Percentiles rank a stretch among this genome's conserved stretches.
phyloP scores from a whole-genome alignment of 2,888 invertebrate genomes.

The Oscheius sp. region DNA sequence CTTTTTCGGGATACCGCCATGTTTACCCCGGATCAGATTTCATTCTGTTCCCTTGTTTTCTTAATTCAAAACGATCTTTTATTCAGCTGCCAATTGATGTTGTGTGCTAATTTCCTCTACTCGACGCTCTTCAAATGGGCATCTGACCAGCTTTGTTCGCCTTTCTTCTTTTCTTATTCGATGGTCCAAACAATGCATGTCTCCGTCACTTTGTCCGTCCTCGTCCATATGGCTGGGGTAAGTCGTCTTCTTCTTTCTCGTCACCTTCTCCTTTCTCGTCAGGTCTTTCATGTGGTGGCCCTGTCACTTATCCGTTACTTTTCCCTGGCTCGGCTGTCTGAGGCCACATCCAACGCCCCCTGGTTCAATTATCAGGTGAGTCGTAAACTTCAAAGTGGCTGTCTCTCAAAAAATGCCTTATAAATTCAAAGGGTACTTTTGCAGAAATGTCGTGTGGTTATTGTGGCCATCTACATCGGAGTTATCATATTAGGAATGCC shows the following conservation, averaged over 20 bases:
- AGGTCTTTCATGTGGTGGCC: conserved; percentile 69
- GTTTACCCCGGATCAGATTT: too few species aligned
- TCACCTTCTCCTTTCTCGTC: neutral
- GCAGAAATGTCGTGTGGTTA: conserved; percentile 58
- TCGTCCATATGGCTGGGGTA: conserved; percentile 69
- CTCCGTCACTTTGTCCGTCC: conserved; percentile 65
- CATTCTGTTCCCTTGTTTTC: too few species aligned
- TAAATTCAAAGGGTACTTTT: too few species aligned
- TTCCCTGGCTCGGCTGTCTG: conserved; percentile 56
- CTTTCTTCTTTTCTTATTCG: conserved; percentile 59
- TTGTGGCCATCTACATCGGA: conserved; percentile 60
- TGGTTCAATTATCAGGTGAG: conserved; percentile 66
- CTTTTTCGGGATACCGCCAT: too few species aligned
- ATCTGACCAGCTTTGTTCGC: conserved; percentile 62
- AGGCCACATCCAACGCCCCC: conserved; percentile 59
- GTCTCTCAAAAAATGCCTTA: neutral
- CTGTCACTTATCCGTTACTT: conserved; percentile 68
- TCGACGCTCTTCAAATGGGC: conserved; percentile 69
- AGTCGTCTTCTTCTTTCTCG: conserved; percentile 22
- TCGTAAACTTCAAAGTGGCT: neutral
- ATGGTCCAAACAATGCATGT: conserved; percentile 60
- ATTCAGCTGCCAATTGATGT: conserved; percentile 65
- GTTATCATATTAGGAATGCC: conserved; percentile 64
- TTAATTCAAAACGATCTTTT: too few species aligned
- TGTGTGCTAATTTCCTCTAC: conserved; percentile 70